These are phyloP conservation scores for Climacteris rufus DNA, from an alignment of 2,113 vertebrate genomes.

Conservation along the genomic window DNA sequence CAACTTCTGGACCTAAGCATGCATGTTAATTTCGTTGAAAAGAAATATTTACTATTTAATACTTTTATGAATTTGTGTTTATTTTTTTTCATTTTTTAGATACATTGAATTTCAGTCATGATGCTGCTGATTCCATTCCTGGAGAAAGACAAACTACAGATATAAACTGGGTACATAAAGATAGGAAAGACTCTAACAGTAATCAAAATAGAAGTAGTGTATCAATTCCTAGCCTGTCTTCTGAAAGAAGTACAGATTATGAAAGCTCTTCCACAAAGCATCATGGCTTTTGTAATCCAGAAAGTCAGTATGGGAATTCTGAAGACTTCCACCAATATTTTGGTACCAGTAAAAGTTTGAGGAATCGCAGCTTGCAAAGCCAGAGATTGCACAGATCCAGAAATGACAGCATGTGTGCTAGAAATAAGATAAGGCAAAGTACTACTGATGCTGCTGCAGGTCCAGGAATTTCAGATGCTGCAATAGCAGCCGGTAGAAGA, in stretches of 20 bases:
- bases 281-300: slow-evolving; percentile 46
- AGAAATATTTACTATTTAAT: not conserved
- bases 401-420: slow-evolving; percentile 62
- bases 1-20: not conserved
- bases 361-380: slow-evolving; percentile 69
- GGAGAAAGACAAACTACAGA: slow-evolving; percentile 70
- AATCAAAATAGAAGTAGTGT: slow-evolving; percentile 68
- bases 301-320: slow-evolving; percentile 60
- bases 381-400: slow-evolving; percentile 78
- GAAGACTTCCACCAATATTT: slow-evolving; percentile 67
- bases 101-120: slow-evolving; percentile 74
- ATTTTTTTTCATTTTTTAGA: slow-evolving; percentile 56
- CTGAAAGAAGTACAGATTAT: slow-evolving; percentile 60
- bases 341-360: slow-evolving; percentile 66
- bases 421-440: slow-evolving; percentile 59
- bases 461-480: slow-evolving; percentile 25
- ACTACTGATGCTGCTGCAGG: slow-evolving; percentile 40
- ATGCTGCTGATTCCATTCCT: slow-evolving; percentile 72
- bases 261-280: slow-evolving; percentile 61
- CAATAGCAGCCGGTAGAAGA: slow-evolving; percentile 54
- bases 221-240: slow-evolving; percentile 61
- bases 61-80: not conserved
- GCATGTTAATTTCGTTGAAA: not conserved
- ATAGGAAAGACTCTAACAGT: slow-evolving; percentile 71
- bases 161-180: slow-evolving; percentile 71